Percentiles rank a stretch among this genome's conserved stretches.
Evolutionary conservation across 1,140 invertebrate species (phyloP).

Genomic region (Neotoxoptera formosana): DNA sequence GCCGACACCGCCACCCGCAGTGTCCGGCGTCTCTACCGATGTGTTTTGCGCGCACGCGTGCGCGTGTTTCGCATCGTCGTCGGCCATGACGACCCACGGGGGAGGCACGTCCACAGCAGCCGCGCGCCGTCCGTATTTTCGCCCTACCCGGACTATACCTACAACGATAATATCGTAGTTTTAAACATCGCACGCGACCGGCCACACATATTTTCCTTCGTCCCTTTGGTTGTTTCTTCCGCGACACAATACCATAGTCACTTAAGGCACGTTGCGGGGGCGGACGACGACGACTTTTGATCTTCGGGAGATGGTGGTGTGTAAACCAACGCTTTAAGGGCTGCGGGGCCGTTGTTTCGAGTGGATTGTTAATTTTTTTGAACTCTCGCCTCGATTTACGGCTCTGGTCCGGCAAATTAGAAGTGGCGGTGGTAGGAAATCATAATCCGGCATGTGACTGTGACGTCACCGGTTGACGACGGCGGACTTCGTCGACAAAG

Average conservation of each 20-base stretch:
- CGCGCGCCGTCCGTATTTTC: not conserved
- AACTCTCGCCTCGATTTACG: too few species aligned
- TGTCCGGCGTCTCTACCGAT: constrained; percentile 1
- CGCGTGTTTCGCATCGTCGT: constrained; percentile 23
- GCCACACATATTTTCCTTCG: not conserved
- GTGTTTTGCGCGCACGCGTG: constrained; percentile 31
- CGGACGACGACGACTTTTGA: too few species aligned
- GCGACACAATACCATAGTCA: not conserved
- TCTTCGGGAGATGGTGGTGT: too few species aligned
- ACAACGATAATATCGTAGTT: not conserved
- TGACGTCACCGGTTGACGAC: not conserved
- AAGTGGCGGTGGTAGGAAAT: not conserved
- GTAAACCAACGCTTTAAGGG: not conserved
- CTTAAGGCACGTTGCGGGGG: not conserved
- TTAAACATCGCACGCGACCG: not conserved
- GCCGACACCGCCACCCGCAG: not conserved
- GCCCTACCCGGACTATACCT: not conserved
- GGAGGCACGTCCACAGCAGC: constrained; percentile 47
- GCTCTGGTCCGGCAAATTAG: not conserved
- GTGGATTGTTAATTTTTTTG: not conserved
- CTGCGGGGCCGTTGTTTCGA: not conserved
- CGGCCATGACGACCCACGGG: constrained; percentile 56
- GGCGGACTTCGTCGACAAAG: not conserved
- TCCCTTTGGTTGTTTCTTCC: not conserved
- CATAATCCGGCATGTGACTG: not conserved